phyloP scores from a whole-genome alignment of 1,140 invertebrate species.

The Drosophila tropicalis region DNA sequence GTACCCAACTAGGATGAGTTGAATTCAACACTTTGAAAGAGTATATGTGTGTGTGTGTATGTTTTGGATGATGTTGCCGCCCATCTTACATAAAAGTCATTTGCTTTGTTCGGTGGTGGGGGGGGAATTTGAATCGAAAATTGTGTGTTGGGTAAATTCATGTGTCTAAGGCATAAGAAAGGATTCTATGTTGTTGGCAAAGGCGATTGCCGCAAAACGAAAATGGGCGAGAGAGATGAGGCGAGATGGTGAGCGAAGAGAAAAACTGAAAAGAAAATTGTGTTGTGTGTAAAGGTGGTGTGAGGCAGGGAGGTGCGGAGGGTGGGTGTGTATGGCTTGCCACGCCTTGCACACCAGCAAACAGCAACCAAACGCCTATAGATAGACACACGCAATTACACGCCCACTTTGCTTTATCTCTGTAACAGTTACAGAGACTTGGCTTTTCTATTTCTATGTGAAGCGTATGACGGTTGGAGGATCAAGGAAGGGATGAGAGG shows the following conservation, averaged over 20 bases:
- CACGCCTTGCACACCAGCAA: conserved; percentile 19
- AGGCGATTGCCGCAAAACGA: conserved; percentile 11
- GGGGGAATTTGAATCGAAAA: conserved; percentile 55
- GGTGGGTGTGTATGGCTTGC: background rate
- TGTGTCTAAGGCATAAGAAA: conserved; percentile 61
- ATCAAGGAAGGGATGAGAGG: background rate
- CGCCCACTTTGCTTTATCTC: conserved; percentile 65
- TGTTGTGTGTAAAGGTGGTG: conserved; percentile 19
- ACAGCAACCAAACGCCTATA: conserved; percentile 14
- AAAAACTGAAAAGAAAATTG: conserved; percentile 19
- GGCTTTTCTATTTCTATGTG: conserved; percentile 38
- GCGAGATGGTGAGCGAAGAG: conserved; percentile 16
- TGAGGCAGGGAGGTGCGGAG: background rate
- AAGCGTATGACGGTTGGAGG: background rate
- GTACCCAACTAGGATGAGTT: background rate
- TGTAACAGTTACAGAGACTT: conserved; percentile 60
- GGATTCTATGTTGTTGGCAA: conserved; percentile 46
- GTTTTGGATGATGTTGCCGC: conserved; percentile 2
- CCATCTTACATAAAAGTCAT: conserved; percentile 39
- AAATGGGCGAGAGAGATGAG: conserved; percentile 4
- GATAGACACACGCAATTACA: conserved; percentile 54
- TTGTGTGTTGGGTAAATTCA: conserved; percentile 57
- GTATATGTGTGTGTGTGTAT: background rate
- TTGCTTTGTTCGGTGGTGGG: conserved; percentile 34
- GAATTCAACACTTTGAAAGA: background rate